Conservation (phyloP, 2,888 invertebrate genomes). For the Synanthedon formicaeformis region DNA sequence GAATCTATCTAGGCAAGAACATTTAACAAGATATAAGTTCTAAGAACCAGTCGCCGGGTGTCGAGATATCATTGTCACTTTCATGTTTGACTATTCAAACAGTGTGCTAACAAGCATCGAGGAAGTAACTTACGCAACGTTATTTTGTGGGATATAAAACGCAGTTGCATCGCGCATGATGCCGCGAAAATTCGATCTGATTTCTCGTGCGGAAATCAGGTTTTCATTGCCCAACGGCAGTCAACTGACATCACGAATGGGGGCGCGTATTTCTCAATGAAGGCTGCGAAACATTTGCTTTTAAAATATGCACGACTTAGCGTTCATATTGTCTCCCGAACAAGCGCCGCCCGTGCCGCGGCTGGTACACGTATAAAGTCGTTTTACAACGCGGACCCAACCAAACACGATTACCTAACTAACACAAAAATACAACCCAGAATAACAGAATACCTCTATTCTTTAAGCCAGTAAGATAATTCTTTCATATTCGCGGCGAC, state of each 20-base stretch:
- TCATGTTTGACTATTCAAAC: constrained; percentile 35
- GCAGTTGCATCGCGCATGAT: constrained; percentile 16
- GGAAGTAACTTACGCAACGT: constrained; percentile 21
- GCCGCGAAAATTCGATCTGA: constrained; percentile 46
- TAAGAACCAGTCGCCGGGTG: constrained; percentile 24
- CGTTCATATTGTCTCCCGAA: constrained; percentile 39
- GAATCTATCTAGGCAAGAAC: constrained; percentile 2
- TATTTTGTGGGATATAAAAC: constrained; percentile 15
- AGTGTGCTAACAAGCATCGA: constrained; percentile 5
- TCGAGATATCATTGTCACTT: constrained; percentile 26
- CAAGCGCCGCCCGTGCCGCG: constrained; percentile 10
- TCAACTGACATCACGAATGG: constrained; percentile 60
- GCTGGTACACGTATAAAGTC: neutral
- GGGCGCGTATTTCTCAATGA: constrained; percentile 64
- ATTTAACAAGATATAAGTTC: constrained; percentile 10
- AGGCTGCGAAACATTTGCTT: constrained; percentile 61
- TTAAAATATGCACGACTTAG: constrained; percentile 63
- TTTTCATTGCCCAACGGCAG: constrained; percentile 58
- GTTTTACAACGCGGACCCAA: too few species aligned
- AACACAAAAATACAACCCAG: too few species aligned
- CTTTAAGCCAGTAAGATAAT: neutral
- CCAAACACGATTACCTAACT: too few species aligned
- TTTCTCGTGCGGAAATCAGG: constrained; percentile 60
- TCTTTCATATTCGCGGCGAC: neutral
- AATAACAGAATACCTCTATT: too few species aligned